These are phyloP conservation scores for Rhinolophus sinicus DNA, from an alignment of 2,113 vertebrate species.

Conservation along the genomic window DNA sequence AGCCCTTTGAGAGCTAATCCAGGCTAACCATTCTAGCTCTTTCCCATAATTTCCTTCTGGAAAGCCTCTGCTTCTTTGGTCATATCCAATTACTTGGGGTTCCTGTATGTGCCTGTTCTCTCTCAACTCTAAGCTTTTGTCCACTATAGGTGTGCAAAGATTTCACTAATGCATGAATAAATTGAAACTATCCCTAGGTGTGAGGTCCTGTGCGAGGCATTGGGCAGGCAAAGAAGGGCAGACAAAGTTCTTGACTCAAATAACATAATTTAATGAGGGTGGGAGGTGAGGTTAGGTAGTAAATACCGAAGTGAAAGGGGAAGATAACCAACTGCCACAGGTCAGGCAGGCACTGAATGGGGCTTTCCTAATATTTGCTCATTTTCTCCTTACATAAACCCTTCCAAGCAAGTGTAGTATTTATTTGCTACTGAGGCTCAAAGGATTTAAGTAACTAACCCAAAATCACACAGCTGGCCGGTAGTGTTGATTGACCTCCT, in stretches of 20 bases:
- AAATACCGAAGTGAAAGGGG: conserved; percentile 24
- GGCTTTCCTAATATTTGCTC: neutral
- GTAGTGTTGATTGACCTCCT: neutral
- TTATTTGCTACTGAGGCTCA: neutral
- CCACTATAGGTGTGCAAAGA: neutral
- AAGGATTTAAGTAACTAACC: neutral
- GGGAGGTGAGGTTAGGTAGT: neutral
- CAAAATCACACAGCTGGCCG: neutral
- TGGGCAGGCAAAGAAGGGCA: neutral
- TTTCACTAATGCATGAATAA: neutral
- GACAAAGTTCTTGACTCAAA: neutral
- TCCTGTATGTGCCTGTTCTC: neutral
- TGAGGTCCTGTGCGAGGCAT: neutral
- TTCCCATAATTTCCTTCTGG: neutral
- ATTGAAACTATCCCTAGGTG: neutral
- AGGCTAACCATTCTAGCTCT: neutral
- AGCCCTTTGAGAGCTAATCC: neutral
- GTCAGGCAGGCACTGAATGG: neutral
- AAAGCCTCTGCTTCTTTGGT: neutral
- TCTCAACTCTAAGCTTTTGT: neutral
- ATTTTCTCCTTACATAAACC: neutral
- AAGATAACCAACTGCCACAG: neutral
- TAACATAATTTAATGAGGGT: neutral
- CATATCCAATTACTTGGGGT: neutral
- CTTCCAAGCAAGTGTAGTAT: neutral